Conservation (phyloP, 2,113 vertebrate species). For the Regulus satrapa region DNA sequence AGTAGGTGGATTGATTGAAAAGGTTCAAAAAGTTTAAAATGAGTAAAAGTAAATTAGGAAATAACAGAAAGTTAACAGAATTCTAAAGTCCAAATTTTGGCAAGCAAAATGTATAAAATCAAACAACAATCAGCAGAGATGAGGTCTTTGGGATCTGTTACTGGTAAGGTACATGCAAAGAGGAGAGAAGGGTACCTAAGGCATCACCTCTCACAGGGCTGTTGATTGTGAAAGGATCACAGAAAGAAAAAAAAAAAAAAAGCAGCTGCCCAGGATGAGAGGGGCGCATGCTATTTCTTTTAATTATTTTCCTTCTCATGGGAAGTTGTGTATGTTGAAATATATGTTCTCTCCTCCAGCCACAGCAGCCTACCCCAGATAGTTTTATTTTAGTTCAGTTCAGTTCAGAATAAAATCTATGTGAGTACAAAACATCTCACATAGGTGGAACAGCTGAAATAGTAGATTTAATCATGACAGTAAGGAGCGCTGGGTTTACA, state of each 20-base stretch:
- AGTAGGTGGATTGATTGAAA: background rate
- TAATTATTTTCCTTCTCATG: background rate
- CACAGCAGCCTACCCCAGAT: background rate
- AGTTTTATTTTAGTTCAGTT: background rate
- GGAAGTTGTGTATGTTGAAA: background rate
- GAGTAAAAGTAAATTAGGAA: background rate
- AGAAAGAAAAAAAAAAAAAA: background rate
- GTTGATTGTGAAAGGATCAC: background rate
- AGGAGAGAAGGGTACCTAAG: background rate
- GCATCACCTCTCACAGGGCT: background rate
- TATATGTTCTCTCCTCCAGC: background rate
- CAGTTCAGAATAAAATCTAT: background rate
- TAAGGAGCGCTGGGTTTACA: background rate
- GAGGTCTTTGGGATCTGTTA: background rate
- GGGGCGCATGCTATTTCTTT: background rate
- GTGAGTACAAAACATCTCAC: background rate
- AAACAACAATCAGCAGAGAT: background rate
- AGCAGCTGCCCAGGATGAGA: fast-evolving
- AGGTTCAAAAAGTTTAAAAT: background rate
- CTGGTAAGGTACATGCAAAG: background rate
- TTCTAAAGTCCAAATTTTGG: background rate
- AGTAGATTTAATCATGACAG: background rate
- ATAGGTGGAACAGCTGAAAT: background rate
- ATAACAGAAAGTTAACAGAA: background rate
- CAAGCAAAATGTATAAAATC: background rate